Conservation (phyloP, 2,888 invertebrate species). For the Caenorhabditis macrosperma region DNA sequence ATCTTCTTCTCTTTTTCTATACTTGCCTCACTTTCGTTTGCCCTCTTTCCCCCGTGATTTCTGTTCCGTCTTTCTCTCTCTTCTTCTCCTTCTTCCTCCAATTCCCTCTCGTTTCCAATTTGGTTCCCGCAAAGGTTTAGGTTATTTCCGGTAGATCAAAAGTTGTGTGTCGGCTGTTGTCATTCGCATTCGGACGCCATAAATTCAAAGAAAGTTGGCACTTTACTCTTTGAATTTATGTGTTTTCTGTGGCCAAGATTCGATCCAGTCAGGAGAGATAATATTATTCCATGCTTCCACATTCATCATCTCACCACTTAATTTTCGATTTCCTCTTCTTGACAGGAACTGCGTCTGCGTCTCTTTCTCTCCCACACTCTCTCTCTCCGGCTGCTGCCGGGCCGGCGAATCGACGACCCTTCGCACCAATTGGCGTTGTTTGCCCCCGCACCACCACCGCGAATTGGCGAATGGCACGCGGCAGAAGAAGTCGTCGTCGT, state of each 20-base stretch:
- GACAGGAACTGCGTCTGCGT: background rate
- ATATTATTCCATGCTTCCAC: background rate
- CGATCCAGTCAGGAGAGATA: too few relatives aligned
- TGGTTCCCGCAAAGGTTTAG: background rate
- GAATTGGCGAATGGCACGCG: background rate
- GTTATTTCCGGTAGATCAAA: background rate
- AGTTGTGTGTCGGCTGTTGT: too few relatives aligned
- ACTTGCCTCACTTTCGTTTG: conserved; percentile 9
- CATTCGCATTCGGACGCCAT: background rate
- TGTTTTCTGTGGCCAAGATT: too few relatives aligned
- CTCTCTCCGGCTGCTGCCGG: background rate
- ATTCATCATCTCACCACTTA: too few relatives aligned
- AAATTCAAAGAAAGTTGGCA: too few relatives aligned
- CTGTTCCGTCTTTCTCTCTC: background rate
- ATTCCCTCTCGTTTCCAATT: background rate
- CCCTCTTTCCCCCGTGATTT: background rate
- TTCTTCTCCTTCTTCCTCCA: background rate
- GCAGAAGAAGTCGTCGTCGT: background rate
- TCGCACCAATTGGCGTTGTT: conserved; percentile 17
- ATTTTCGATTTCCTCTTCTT: background rate
- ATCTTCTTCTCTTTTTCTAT: background rate
- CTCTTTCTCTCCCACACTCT: background rate
- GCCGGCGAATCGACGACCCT: background rate
- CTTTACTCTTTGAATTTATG: too few relatives aligned
- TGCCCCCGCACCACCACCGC: background rate